Conservation (phyloP, 2,113 vertebrate genomes). For the Alethe castanea region DNA sequence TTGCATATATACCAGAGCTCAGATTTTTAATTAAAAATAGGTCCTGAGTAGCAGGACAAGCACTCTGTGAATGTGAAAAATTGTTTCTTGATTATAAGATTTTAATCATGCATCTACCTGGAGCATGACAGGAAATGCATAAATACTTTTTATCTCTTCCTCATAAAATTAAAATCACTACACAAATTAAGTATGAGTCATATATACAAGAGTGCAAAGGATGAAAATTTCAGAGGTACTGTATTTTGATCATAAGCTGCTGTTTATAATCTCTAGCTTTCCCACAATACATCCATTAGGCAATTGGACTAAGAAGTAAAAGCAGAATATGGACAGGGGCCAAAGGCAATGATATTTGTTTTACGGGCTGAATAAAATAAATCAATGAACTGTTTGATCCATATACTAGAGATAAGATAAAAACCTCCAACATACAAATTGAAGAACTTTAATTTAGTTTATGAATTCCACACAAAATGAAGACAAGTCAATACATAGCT, state of each 20-base stretch:
- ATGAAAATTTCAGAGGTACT: background rate
- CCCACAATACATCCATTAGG: background rate
- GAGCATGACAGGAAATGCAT: background rate
- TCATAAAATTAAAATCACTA: background rate
- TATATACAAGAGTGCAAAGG: background rate
- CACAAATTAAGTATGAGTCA: background rate
- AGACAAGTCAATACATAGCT: background rate
- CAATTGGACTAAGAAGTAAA: background rate
- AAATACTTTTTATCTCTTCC: background rate
- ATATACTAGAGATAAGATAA: background rate
- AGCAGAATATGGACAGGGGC: background rate
- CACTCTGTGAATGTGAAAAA: background rate
- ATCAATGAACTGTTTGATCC: background rate
- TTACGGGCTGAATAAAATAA: background rate
- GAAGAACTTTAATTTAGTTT: background rate
- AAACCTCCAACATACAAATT: background rate
- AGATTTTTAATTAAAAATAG: constrained; percentile 27
- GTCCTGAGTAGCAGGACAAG: background rate
- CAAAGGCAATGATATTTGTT: background rate
- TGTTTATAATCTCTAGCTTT: background rate
- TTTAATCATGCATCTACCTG: background rate
- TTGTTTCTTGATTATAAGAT: background rate
- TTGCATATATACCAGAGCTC: background rate
- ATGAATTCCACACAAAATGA: background rate
- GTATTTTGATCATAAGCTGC: background rate